These are phyloP conservation scores for Caenorhabditis japonica DNA, from an alignment of 2,888 invertebrate species.

Conservation along the genomic window DNA sequence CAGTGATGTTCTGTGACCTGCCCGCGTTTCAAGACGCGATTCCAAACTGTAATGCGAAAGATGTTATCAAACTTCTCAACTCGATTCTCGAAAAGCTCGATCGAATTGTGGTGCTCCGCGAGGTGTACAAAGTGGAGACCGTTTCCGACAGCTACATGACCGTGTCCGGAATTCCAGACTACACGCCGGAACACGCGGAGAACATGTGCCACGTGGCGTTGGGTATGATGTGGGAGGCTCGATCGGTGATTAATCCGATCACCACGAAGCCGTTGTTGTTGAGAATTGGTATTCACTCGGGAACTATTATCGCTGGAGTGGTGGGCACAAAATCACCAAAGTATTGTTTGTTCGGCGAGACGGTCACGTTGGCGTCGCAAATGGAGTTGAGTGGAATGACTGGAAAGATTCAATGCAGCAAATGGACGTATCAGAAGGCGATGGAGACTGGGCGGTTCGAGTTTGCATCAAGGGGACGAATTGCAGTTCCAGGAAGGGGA, in stretches of 20 bases:
- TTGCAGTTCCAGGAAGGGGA: conserved; percentile 67
- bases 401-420: conserved; percentile 67
- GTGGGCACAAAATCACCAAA: conserved; percentile 70
- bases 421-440: conserved; percentile 59
- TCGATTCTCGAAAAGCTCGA: conserved; percentile 77
- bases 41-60: conserved; percentile 75
- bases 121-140: conserved; percentile 74
- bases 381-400: conserved; percentile 66
- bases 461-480: conserved; percentile 65
- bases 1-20: conserved; percentile 78
- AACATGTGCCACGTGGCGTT: conserved; percentile 76
- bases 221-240: conserved; percentile 74
- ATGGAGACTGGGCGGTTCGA: conserved; percentile 69
- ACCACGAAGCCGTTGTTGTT: conserved; percentile 58
- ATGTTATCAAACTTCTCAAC: conserved; percentile 78
- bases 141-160: conserved; percentile 74
- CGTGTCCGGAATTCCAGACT: conserved; percentile 69
- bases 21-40: conserved; percentile 78
- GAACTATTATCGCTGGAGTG: conserved; percentile 70
- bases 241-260: conserved; percentile 68
- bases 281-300: conserved; percentile 65
- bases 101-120: conserved; percentile 70
- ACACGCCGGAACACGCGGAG: conserved; percentile 71
- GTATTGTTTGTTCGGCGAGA: conserved; percentile 70
- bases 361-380: conserved; percentile 66